Conservation (phyloP, 2,113 vertebrate genomes). For the Etia nguti region DNA sequence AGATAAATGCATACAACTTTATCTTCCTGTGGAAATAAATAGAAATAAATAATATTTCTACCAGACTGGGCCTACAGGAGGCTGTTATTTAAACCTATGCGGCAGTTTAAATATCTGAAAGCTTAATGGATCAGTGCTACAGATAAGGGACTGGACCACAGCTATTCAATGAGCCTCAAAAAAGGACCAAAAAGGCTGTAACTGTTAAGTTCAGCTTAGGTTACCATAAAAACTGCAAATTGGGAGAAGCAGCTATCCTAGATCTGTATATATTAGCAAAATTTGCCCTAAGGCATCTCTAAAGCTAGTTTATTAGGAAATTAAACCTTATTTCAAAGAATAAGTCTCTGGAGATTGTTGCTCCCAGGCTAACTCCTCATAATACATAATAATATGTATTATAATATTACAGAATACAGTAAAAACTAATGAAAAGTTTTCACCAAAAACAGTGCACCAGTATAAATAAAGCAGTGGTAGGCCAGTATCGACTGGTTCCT, state of each 20-base stretch:
- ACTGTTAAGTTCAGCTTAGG: not conserved
- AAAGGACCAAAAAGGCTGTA: not conserved
- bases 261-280: not conserved
- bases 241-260: not conserved
- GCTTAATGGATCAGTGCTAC: not conserved
- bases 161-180: not conserved
- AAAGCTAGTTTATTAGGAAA: not conserved
- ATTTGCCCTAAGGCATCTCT: not conserved
- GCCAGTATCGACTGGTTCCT: not conserved
- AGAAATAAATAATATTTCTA: not conserved
- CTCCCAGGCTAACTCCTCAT: not conserved
- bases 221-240: not conserved
- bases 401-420: not conserved
- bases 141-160: not conserved
- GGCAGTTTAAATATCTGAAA: not conserved
- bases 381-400: too few species aligned
- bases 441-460: not conserved
- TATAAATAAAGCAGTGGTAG: not conserved
- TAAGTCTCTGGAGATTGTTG: accelerated
- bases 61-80: not conserved
- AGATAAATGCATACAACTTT: not conserved
- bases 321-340: not conserved
- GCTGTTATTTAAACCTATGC: not conserved
- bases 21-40: not conserved
- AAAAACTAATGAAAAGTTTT: not conserved